Conservation (phyloP, 2,888 invertebrate genomes). For the Odiellus spinosus region DNA sequence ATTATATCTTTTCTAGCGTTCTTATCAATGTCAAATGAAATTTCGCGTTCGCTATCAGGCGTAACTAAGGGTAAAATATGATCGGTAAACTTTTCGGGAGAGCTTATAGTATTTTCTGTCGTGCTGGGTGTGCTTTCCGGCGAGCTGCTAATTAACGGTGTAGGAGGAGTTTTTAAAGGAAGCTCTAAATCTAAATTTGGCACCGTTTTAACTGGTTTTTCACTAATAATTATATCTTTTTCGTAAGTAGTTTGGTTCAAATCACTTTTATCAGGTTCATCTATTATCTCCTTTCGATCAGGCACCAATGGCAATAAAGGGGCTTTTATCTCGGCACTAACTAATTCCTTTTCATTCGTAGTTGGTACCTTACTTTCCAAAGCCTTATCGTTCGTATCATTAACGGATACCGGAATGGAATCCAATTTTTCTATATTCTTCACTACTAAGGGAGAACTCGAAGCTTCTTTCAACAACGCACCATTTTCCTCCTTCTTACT, state of each 20-base stretch:
- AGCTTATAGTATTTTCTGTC: background rate
- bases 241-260: too few relatives aligned
- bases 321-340: conserved; percentile 10
- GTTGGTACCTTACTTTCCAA: background rate
- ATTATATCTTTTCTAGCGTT: conserved; percentile 5
- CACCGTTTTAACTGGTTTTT: too few relatives aligned
- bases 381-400: background rate
- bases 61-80: conserved; percentile 2
- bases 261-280: too few relatives aligned
- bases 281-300: background rate
- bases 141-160: too few relatives aligned
- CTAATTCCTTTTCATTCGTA: background rate
- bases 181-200: too few relatives aligned
- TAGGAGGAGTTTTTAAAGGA: too few relatives aligned
- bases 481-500: too few relatives aligned
- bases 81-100: background rate
- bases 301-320: conserved; percentile 5
- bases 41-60: too few relatives aligned
- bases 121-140: too few relatives aligned
- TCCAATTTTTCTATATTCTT: background rate
- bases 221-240: too few relatives aligned
- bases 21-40: conserved; percentile 1
- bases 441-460: background rate
- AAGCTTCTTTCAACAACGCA: too few relatives aligned
- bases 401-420: background rate